These are phyloP conservation scores for Meles meles DNA, from an alignment of 2,113 vertebrate genomes.

Conservation along the genomic window DNA sequence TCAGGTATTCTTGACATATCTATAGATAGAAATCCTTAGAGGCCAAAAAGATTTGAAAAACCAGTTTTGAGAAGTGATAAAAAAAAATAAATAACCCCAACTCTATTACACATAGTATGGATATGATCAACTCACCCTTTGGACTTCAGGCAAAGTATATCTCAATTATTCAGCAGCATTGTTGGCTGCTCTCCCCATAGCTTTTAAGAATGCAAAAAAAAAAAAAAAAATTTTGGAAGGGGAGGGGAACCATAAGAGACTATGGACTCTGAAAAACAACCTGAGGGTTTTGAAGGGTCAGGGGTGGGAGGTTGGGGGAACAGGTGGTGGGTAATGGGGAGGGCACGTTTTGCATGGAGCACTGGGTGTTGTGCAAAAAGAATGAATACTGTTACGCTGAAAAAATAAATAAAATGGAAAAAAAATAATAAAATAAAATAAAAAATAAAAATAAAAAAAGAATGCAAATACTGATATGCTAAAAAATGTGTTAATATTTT, in stretches of 20 bases:
- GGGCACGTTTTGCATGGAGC: too few species aligned
- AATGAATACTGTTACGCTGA: too few species aligned
- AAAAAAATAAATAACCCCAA: background rate
- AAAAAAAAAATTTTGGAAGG: too few species aligned
- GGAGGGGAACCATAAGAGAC: too few species aligned
- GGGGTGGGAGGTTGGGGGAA: too few species aligned
- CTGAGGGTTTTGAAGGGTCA: too few species aligned
- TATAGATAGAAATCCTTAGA: background rate
- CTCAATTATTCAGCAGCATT: background rate
- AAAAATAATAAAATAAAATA: too few species aligned
- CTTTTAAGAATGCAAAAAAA: constrained; percentile 40
- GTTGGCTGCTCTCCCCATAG: background rate
- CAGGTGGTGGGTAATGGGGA: too few species aligned
- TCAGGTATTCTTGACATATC: background rate
- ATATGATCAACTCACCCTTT: background rate
- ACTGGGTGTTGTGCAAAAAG: too few species aligned
- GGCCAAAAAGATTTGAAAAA: background rate
- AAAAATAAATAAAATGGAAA: too few species aligned
- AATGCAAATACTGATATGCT: background rate
- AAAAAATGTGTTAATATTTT: background rate
- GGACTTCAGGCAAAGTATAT: background rate
- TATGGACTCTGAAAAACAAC: too few species aligned
- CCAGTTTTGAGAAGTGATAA: background rate
- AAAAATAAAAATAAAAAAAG: too few species aligned
- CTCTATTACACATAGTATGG: background rate